A percentile compares a stretch with the other conserved stretches of the same genome.
phyloP scores from a whole-genome alignment of 2,113 vertebrate genomes.

The Meriones unguiculatus region DNA sequence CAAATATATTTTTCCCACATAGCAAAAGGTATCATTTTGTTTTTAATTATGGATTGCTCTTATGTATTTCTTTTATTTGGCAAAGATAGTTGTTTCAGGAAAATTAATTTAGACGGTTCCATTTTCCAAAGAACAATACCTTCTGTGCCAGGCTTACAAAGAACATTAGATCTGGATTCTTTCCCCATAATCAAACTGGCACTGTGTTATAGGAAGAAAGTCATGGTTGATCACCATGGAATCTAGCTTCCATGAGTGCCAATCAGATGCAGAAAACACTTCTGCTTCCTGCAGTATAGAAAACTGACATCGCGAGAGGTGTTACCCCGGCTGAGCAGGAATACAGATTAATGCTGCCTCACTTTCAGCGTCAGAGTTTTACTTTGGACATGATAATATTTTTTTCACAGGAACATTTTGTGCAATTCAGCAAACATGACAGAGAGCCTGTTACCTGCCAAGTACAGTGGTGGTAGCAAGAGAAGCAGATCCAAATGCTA shows the following conservation, averaged over 20 bases:
- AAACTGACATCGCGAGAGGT: slow-evolving; percentile 79
- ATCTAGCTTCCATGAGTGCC: slow-evolving; percentile 79
- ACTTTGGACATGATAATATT: slow-evolving; percentile 88
- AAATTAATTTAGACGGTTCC: slow-evolving; percentile 88
- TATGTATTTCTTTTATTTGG: slow-evolving; percentile 88
- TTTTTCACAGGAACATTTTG: slow-evolving; percentile 74
- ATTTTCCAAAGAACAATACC: slow-evolving; percentile 88
- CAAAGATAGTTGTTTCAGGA: slow-evolving; percentile 86
- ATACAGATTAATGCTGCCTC: slow-evolving; percentile 91
- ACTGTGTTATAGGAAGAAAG: slow-evolving; percentile 86
- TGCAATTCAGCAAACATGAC: slow-evolving; percentile 71
- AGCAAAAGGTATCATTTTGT: slow-evolving; percentile 88
- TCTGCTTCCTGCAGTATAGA: slow-evolving; percentile 83
- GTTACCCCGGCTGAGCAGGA: slow-evolving; percentile 79
- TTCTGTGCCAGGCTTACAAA: slow-evolving; percentile 87
- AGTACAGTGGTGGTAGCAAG: slow-evolving; percentile 36
- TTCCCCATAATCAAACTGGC: slow-evolving; percentile 85
- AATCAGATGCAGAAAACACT: slow-evolving; percentile 86
- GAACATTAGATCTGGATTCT: slow-evolving; percentile 88
- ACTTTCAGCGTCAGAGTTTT: slow-evolving; percentile 90
- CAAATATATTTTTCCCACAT: slow-evolving; percentile 85
- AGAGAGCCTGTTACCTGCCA: slow-evolving; percentile 46
- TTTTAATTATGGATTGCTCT: slow-evolving; percentile 87
- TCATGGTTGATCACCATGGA: slow-evolving; percentile 83
- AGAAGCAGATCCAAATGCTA: slow-evolving; percentile 3